These are phyloP conservation scores for Drosophila picticornis DNA, from an alignment of 2,888 invertebrate genomes.

Conservation along the genomic window DNA sequence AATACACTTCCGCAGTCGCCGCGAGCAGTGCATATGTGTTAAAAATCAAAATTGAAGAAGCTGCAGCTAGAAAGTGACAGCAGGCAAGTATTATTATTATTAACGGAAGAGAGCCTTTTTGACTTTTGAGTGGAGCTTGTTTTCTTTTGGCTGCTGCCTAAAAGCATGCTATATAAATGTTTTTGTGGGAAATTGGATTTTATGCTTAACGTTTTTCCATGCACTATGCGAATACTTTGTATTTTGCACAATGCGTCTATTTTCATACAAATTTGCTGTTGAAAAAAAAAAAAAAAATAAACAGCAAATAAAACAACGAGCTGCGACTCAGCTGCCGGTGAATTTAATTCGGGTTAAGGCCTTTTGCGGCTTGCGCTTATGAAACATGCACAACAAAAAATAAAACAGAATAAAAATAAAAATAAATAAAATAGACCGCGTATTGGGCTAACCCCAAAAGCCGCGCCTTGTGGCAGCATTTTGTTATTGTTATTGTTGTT, in stretches of 20 bases:
- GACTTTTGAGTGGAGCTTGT: constrained; percentile 4
- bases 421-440: constrained; percentile 41
- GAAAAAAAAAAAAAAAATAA: constrained; percentile 73
- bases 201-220: constrained; percentile 29
- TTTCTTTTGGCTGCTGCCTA: constrained; percentile 1
- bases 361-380: constrained; percentile 41
- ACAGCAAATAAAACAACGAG: constrained; percentile 19
- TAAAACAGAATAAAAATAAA: not conserved
- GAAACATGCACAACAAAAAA: constrained; percentile 33
- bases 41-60: constrained; percentile 32
- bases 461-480: constrained; percentile 58
- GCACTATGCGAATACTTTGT: constrained; percentile 40
- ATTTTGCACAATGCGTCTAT: constrained; percentile 47
- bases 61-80: constrained; percentile 35
- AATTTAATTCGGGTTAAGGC: constrained; percentile 72
- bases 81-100: constrained; percentile 45
- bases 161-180: constrained; percentile 40
- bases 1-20: constrained; percentile 67
- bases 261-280: constrained; percentile 64
- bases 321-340: constrained; percentile 34
- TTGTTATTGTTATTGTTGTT: constrained; percentile 64
- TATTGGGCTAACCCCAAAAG: constrained; percentile 67
- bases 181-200: constrained; percentile 8
- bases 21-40: constrained; percentile 20
- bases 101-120: not conserved